Evolutionary conservation across 1,140 invertebrate species (phyloP), one percentile per base, ranked within the genome.

Genomic region (Hylaeus anthracinus): DNA sequence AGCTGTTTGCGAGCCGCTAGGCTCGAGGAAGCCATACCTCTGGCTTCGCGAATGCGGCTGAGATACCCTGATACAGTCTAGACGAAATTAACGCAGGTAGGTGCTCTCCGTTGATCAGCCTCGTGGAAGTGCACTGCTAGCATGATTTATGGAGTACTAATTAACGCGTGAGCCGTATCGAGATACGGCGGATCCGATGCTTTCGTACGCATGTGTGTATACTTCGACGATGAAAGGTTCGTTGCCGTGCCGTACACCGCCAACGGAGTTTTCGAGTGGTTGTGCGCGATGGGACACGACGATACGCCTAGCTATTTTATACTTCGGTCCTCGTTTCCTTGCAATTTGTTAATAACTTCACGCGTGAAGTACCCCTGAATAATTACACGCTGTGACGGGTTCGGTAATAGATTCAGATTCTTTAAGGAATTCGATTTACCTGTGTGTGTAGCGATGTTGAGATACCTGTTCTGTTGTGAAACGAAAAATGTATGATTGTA

Each of bases 91-190:
- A 85, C 79, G 67, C 75, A 75, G 79, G 72, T 85, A 81, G 72
- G 70, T 76, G 81, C 84, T 72, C 72, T 86, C 77, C 74, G 86
- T 80, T 82, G 85, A 86, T 88, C 83, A 87, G 78, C 72, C 86
- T 83, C 69, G 73, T 77, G 84, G 81, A 88, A 88, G 82, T 66
- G 83, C 80, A 82, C 84, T 80, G 77, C 86, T 86, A 81, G 72
- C 77, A 88, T 89, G 88, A 88, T 89, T 87, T 88, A 89, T 88
- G 85, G 76, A 86, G 81, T 82, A 82, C 81, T 86, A 86, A 86
- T 86, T 86, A 86, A 86, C 85, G 84, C 82, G 80, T 64, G 51
- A 66, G 58, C 79, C 69, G 79, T 81, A 78, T 85, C 83, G 73
- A 73, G 79, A 81, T 85, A 80, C 66, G 51, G 65, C n/a, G 81